A percentile compares a stretch with the other conserved stretches of the same genome.
These are phyloP conservation scores for Steromphala cineraria DNA, from an alignment of 2,888 invertebrate genomes.

Conservation along the genomic window DNA sequence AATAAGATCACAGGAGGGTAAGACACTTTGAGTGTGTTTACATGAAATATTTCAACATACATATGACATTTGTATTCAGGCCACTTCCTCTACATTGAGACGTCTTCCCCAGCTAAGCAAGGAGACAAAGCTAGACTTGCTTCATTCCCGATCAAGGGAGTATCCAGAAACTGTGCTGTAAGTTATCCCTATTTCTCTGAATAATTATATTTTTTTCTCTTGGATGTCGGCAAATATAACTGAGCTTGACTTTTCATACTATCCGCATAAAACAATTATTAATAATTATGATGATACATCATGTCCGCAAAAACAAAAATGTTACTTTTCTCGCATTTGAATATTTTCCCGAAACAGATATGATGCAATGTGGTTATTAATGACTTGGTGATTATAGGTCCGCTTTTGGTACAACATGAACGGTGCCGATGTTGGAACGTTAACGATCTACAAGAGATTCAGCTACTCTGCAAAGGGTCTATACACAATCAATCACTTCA, in stretches of 20 bases:
- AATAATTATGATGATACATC: too few relatives aligned
- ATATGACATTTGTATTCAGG: neutral
- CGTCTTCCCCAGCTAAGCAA: conserved; percentile 47
- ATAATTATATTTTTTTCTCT: too few relatives aligned
- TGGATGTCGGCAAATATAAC: too few relatives aligned
- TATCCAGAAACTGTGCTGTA: conserved; percentile 50
- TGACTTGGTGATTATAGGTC: conserved; percentile 38
- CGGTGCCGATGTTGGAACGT: conserved; percentile 55
- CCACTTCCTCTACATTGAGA: conserved; percentile 60
- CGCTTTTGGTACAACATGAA: conserved; percentile 66
- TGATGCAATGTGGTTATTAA: neutral
- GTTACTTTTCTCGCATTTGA: neutral
- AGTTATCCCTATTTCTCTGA: conserved; percentile 14
- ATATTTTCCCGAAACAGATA: neutral
- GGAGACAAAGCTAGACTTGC: conserved; percentile 59
- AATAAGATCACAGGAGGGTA: too few relatives aligned
- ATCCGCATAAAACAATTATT: too few relatives aligned
- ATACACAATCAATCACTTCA: conserved; percentile 30
- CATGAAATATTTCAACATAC: too few relatives aligned
- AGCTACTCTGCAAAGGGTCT: conserved; percentile 43
- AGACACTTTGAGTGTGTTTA: too few relatives aligned
- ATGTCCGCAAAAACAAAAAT: neutral
- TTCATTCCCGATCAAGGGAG: conserved; percentile 45
- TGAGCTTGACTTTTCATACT: too few relatives aligned
- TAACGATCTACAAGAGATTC: conserved; percentile 52